A percentile compares a stretch with the other conserved stretches of the same genome.
Evolutionary conservation across 2,888 invertebrate species (phyloP).

Genomic region (Nycteola revayana): DNA sequence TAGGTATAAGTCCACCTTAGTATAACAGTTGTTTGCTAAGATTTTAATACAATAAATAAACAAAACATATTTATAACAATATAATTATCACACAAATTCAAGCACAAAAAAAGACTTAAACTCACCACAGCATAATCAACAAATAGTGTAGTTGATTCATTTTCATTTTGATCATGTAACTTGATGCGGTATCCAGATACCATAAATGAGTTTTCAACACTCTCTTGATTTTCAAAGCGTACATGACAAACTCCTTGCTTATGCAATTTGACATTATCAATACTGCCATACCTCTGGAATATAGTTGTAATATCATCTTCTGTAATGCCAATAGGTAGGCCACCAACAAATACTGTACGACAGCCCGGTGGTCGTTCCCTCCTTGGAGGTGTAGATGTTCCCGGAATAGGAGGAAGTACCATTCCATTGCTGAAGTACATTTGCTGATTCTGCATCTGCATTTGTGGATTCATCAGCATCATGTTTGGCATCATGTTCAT

Average conservation of each 20-base stretch:
- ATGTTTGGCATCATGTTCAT: constrained; percentile 54
- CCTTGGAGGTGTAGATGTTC: constrained; percentile 89
- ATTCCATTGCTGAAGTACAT: constrained; percentile 87
- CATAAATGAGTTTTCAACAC: constrained; percentile 92
- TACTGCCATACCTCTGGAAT: constrained; percentile 86
- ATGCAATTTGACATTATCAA: constrained; percentile 84
- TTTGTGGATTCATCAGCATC: constrained; percentile 63
- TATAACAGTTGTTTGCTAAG: too few species aligned
- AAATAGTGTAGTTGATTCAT: constrained; percentile 89
- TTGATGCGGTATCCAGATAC: constrained; percentile 90
- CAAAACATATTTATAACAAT: too few species aligned
- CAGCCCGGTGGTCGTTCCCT: constrained; percentile 94
- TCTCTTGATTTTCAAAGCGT: constrained; percentile 89
- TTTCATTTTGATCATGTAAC: constrained; percentile 86
- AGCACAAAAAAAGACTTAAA: too few species aligned
- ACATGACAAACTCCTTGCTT: constrained; percentile 96
- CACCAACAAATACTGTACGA: constrained; percentile 95
- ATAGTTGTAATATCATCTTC: constrained; percentile 92
- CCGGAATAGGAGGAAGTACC: constrained; percentile 92
- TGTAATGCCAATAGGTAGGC: constrained; percentile 91
- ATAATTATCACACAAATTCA: too few species aligned
- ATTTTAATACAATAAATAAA: too few species aligned
- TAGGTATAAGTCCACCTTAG: too few species aligned
- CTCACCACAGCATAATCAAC: constrained; percentile 91
- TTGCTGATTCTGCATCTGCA: constrained; percentile 42